Evolutionary conservation across 2,113 vertebrate species (phyloP).

Genomic region (Hippoglossus stenolepis): DNA sequence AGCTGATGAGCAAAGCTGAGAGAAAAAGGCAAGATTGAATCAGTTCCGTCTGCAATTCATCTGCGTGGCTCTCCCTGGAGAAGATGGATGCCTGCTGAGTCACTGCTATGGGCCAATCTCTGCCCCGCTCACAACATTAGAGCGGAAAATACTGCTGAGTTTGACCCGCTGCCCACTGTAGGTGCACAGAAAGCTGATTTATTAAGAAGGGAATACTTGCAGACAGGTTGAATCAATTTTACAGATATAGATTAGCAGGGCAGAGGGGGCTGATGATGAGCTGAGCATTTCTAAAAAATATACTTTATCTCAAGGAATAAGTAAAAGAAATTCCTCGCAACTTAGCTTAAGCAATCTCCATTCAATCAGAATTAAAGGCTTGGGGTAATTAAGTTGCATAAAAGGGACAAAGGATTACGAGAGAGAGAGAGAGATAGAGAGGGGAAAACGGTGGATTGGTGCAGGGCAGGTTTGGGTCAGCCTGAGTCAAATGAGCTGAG

Average conservation of each 20-base stretch:
- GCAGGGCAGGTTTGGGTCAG: slow-evolving; percentile 10
- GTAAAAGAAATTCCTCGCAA: slow-evolving; percentile 13
- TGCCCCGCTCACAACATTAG: slow-evolving; percentile 51
- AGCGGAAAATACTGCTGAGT: slow-evolving; percentile 70
- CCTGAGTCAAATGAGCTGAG: slow-evolving; percentile 1
- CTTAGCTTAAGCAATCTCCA: neutral
- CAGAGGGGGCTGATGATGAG: slow-evolving; percentile 35
- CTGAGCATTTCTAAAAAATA: slow-evolving; percentile 20
- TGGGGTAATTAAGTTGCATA: slow-evolving; percentile 4
- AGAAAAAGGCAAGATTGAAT: slow-evolving; percentile 40
- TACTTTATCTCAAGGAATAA: neutral
- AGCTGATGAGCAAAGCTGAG: slow-evolving; percentile 7
- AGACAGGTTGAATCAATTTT: slow-evolving; percentile 60
- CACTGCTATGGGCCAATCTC: slow-evolving; percentile 50
- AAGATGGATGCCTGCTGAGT: slow-evolving; percentile 69
- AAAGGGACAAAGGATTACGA: neutral
- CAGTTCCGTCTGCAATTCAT: slow-evolving; percentile 42
- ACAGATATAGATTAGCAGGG: slow-evolving; percentile 47
- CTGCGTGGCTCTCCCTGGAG: slow-evolving; percentile 46
- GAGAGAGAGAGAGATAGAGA: neutral
- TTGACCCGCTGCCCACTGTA: slow-evolving; percentile 50
- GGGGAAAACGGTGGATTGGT: neutral
- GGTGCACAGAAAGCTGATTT: slow-evolving; percentile 57
- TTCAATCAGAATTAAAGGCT: slow-evolving; percentile 4
- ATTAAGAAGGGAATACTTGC: slow-evolving; percentile 62